Percentiles rank a stretch among this genome's conserved stretches.
Evolutionary conservation across 2,888 invertebrate genomes (phyloP).

Genomic region (Aricia artaxerxes): DNA sequence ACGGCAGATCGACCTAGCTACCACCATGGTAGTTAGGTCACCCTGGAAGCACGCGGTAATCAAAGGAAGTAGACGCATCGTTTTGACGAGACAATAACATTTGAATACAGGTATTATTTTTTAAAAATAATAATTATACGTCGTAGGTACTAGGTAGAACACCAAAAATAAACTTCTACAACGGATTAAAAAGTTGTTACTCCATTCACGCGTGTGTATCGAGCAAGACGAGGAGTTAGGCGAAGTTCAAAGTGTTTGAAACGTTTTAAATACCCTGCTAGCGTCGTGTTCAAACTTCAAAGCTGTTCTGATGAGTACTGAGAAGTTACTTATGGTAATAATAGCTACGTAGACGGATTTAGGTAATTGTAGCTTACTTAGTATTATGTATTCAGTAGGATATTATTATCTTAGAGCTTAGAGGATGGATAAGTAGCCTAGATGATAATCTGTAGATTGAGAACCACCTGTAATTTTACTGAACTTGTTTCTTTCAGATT

Average conservation of each 20-base stretch:
- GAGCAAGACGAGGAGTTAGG: neutral
- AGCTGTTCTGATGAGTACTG: conserved; percentile 1
- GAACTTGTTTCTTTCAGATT: too few relatives aligned
- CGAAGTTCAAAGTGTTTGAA: conserved; percentile 1
- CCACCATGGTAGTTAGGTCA: too few relatives aligned
- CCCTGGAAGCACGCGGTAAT: too few relatives aligned
- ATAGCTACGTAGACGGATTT: neutral
- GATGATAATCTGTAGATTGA: neutral
- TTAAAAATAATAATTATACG: neutral
- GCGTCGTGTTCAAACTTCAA: neutral
- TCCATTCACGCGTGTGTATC: conserved; percentile 6
- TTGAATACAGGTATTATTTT: too few relatives aligned
- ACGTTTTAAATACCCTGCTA: neutral
- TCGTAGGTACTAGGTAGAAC: neutral
- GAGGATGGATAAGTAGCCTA: neutral
- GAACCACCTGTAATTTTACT: too few relatives aligned
- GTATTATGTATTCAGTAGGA: neutral
- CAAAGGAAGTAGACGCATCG: too few relatives aligned
- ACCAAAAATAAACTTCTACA: neutral
- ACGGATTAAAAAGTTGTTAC: neutral
- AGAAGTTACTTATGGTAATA: neutral
- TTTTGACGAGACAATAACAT: too few relatives aligned
- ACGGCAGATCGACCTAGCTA: too few relatives aligned
- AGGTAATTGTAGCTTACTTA: neutral
- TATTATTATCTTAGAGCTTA: neutral